These are phyloP conservation scores for crab-eating macaque (Macaca fascicularis) DNA, from an alignment of 2,113 vertebrate genomes.

Conservation along the genomic window T2T-MFA8v1.1 NC_088395.1:113810001-113810500, in stretches of 20 bases:
- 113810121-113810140: not conserved
- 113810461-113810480: not conserved
- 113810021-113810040: slow-evolving; percentile 34
- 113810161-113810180: not conserved
- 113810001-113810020: slow-evolving; percentile 23
- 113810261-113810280: not conserved
- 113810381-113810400: not conserved
- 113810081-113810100: not conserved
- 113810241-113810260: not conserved
- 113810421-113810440: not conserved
- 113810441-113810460: not conserved
- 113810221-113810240: not conserved
- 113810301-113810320: not conserved
- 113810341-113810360: not conserved
- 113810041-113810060: slow-evolving; percentile 23
- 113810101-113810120: not conserved
- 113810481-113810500: not conserved
- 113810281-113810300: not conserved
- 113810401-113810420: not conserved
- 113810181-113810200: not conserved
- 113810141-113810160: not conserved
- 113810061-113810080: slow-evolving; percentile 12
- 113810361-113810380: not conserved
- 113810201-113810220: not conserved
- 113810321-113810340: not conserved